Percentiles rank a stretch among this genome's conserved stretches.
phyloP scores from a whole-genome alignment of 2,797 vertebrate genomes.

The Diceros bicornis region DNA sequence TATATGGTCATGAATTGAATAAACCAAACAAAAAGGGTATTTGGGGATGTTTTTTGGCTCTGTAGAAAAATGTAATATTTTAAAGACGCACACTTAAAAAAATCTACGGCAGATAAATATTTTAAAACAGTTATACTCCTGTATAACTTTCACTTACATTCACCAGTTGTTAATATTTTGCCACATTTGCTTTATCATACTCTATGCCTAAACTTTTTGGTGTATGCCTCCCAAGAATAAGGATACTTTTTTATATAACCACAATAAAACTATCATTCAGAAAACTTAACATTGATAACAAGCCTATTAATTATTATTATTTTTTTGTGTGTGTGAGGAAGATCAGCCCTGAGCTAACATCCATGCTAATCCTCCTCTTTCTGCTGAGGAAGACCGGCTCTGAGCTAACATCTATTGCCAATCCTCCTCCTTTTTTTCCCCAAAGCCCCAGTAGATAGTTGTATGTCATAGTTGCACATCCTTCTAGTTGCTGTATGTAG shows the following conservation, averaged over 20 bases:
- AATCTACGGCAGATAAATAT: not conserved
- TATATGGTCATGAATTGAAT: not conserved
- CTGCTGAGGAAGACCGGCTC: too few relatives aligned
- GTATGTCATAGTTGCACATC: too few relatives aligned
- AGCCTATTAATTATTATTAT: not conserved
- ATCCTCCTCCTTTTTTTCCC: too few relatives aligned
- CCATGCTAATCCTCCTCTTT: too few relatives aligned
- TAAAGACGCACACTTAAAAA: constrained; percentile 33
- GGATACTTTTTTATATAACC: not conserved
- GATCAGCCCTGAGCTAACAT: too few relatives aligned
- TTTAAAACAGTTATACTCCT: not conserved
- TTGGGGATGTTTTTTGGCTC: not conserved
- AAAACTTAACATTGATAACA: constrained; percentile 31
- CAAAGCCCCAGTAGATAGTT: too few relatives aligned
- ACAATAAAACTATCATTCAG: not conserved
- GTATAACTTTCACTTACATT: not conserved
- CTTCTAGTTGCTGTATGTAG: too few relatives aligned
- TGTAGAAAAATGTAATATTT: constrained; percentile 25
- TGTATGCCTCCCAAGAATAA: not conserved
- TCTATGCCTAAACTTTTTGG: not conserved
- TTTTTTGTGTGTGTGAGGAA: too few relatives aligned
- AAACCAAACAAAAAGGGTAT: not conserved
- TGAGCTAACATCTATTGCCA: too few relatives aligned
- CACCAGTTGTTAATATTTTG: not conserved
- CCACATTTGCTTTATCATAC: not conserved